A percentile compares a stretch with the other conserved stretches of the same genome.
Evolutionary conservation across 2,797 vertebrate species (phyloP).

Genomic region (Oreochromis grahami): DNA sequence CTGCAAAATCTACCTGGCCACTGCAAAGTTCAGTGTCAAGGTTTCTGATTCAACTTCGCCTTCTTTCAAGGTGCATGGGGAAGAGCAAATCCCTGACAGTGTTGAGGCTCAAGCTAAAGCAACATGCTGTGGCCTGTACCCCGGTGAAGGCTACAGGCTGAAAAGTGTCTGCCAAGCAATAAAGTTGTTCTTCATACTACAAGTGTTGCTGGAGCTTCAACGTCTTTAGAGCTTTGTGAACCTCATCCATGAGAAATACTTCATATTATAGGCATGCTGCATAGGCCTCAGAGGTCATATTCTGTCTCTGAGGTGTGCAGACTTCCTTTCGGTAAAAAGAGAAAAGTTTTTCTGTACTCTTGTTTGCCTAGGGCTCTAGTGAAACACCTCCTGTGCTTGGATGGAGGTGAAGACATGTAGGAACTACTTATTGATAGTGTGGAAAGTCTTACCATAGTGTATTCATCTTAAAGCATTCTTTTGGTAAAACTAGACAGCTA

Average conservation of each 20-base stretch:
- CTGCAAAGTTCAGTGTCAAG: not conserved
- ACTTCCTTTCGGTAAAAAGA: not conserved
- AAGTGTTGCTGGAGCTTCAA: not conserved
- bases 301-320: constrained; percentile 53
- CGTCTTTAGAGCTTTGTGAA: constrained; percentile 68
- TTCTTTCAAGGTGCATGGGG: not conserved
- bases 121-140: not conserved
- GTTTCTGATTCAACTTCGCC: not conserved
- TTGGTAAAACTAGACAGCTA: constrained; percentile 76
- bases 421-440: not conserved
- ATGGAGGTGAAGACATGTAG: not conserved
- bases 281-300: constrained; percentile 74
- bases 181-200: not conserved
- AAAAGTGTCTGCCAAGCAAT: not conserved
- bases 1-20: constrained; percentile 80
- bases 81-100: not conserved
- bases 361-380: not conserved
- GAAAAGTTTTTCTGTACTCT: not conserved
- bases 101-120: not conserved
- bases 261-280: constrained; percentile 81
- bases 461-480: constrained; percentile 74
- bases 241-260: constrained; percentile 76
- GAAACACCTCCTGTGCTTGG: not conserved
- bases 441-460: constrained; percentile 52
- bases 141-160: not conserved